These are phyloP conservation scores for Rallus limicola DNA, from an alignment of 2,113 vertebrate species.

Conservation along the genomic window DNA sequence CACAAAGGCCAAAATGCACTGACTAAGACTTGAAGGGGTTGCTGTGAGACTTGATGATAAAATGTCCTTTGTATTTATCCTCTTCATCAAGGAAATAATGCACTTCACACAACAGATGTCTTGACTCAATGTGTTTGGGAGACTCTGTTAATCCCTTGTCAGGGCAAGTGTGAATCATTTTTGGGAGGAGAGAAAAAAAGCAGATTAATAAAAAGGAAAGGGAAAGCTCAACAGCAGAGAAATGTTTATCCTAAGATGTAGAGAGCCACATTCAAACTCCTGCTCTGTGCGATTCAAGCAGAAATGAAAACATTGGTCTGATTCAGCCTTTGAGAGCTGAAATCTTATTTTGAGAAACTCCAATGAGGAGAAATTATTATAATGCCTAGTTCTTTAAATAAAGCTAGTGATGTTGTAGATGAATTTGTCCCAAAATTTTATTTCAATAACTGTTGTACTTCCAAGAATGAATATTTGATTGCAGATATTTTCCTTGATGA, in stretches of 20 bases:
- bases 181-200: neutral
- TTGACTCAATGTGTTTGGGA: neutral
- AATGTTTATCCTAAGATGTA: neutral
- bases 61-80: neutral
- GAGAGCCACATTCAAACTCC: neutral
- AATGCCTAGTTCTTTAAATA: neutral
- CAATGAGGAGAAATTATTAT: neutral
- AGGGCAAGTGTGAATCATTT: neutral
- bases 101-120: neutral
- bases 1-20: neutral
- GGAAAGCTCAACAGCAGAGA: neutral
- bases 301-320: neutral
- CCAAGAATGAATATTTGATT: neutral
- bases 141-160: neutral
- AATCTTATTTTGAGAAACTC: neutral
- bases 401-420: neutral
- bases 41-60: neutral
- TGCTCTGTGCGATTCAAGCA: neutral
- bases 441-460: neutral
- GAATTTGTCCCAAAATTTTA: neutral
- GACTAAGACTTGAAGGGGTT: neutral
- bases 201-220: neutral
- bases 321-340: neutral
- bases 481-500: neutral
- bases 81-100: neutral